Conservation (phyloP, 2,888 invertebrate genomes). For the Microchrysa polita region DNA sequence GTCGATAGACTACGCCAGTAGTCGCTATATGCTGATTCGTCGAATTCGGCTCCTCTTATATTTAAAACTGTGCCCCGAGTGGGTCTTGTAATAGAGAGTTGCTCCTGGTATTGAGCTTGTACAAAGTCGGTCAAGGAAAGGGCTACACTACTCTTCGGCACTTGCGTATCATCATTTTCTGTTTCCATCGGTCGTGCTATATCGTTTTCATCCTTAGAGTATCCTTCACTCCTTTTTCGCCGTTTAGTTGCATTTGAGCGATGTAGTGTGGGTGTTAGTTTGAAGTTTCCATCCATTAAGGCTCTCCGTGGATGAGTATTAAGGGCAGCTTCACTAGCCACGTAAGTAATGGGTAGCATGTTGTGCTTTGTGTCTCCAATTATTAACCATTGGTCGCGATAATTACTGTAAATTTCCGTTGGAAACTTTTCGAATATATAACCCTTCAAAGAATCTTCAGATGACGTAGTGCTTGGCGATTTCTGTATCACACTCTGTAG, state of each 20-base stretch:
- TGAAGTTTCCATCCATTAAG: constrained; percentile 49
- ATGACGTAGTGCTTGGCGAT: constrained; percentile 64
- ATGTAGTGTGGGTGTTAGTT: constrained; percentile 67
- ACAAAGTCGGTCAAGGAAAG: constrained; percentile 47
- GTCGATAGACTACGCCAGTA: constrained; percentile 60
- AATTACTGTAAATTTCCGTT: constrained; percentile 61
- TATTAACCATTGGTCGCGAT: constrained; percentile 56
- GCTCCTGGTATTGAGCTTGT: constrained; percentile 50
- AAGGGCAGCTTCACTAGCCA: constrained; percentile 23
- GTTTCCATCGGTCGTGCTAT: constrained; percentile 44
- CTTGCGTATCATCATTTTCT: constrained; percentile 27
- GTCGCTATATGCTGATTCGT: constrained; percentile 60
- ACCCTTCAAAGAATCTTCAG: constrained; percentile 69
- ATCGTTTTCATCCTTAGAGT: constrained; percentile 31
- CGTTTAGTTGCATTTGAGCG: constrained; percentile 62
- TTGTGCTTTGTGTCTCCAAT: constrained; percentile 50
- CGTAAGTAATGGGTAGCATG: constrained; percentile 57
- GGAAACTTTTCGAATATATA: constrained; percentile 67
- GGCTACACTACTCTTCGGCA: constrained; percentile 22
- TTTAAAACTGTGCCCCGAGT: constrained; percentile 56
- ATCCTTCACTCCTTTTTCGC: constrained; percentile 17
- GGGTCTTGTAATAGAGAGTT: constrained; percentile 48
- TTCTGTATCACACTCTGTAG: constrained; percentile 59
- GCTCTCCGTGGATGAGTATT: constrained; percentile 56
- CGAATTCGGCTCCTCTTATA: constrained; percentile 57